phyloP scores from a whole-genome alignment of 2,113 vertebrate genomes.

The Hemibagrus wyckioides region DNA sequence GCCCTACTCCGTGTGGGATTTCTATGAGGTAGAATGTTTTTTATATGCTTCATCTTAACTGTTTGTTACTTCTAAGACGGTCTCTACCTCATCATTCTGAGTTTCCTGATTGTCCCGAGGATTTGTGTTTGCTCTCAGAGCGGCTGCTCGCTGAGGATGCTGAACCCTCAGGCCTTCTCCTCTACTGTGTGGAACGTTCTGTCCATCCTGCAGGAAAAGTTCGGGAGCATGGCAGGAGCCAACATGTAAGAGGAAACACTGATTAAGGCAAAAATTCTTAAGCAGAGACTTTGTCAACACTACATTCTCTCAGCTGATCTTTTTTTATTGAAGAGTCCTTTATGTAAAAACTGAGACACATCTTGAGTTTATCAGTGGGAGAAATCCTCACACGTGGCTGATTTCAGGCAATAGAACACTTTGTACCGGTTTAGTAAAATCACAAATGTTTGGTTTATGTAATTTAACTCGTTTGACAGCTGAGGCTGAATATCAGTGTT shows the following conservation, averaged over 20 bases:
- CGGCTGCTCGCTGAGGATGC: slow-evolving; percentile 89
- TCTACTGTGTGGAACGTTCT: slow-evolving; percentile 85
- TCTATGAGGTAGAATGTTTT: slow-evolving; percentile 76
- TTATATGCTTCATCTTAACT: neutral
- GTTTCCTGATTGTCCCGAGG: neutral
- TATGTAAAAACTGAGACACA: neutral
- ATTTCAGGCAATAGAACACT: neutral
- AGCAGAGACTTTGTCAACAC: neutral
- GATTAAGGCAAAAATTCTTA: neutral
- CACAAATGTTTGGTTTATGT: neutral
- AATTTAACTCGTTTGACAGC: neutral
- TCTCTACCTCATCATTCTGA: neutral
- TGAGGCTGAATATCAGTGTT: neutral
- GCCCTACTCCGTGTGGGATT: slow-evolving; percentile 87
- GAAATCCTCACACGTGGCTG: neutral
- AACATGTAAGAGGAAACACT: slow-evolving; percentile 74
- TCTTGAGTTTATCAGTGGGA: neutral
- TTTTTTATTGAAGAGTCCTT: neutral
- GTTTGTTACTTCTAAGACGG: neutral
- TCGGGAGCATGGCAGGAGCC: slow-evolving; percentile 92
- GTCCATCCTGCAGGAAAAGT: slow-evolving; percentile 91
- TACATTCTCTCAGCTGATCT: neutral
- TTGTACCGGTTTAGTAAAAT: neutral
- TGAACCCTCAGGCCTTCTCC: slow-evolving; percentile 93
- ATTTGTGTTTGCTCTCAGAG: slow-evolving; percentile 64